A percentile compares a stretch with the other conserved stretches of the same genome.
Conservation (phyloP, 2,888 invertebrate species). For the Chymomyza caudatula region DNA sequence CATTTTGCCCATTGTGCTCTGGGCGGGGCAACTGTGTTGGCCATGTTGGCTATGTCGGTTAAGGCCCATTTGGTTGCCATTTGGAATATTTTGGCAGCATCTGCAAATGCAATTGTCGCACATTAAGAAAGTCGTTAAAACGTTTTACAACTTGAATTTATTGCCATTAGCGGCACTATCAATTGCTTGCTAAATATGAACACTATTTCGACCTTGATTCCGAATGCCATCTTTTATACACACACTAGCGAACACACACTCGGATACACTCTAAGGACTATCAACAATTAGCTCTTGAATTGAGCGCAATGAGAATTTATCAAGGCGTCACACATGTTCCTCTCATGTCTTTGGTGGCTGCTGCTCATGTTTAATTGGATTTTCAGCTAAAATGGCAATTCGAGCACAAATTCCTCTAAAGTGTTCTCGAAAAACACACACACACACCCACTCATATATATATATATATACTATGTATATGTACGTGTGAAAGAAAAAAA, state of each 20-base stretch:
- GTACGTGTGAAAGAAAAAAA: slow-evolving; percentile 14
- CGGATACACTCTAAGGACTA: slow-evolving; percentile 7
- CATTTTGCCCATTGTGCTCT: background rate
- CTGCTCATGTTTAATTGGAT: slow-evolving; percentile 63
- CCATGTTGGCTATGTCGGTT: background rate
- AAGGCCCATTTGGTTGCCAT: background rate
- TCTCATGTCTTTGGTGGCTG: slow-evolving; percentile 6
- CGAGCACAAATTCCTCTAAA: background rate
- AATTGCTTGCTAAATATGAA: slow-evolving; percentile 7
- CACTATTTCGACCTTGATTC: background rate
- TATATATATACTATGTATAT: background rate
- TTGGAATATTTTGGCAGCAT: slow-evolving; percentile 25
- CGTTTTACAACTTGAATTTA: slow-evolving; percentile 37
- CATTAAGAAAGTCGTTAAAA: slow-evolving; percentile 40
- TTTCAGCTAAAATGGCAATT: slow-evolving; percentile 36
- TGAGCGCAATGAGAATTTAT: slow-evolving; percentile 45
- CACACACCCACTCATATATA: background rate
- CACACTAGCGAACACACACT: too few relatives aligned
- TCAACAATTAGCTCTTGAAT: slow-evolving; percentile 9
- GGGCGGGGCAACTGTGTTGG: background rate
- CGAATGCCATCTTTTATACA: too few relatives aligned
- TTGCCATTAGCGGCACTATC: slow-evolving; percentile 27
- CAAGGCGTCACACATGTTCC: slow-evolving; percentile 52
- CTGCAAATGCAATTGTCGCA: slow-evolving; percentile 27
- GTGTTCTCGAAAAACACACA: background rate